These are phyloP conservation scores for Colaptes auratus DNA, from an alignment of 2,113 vertebrate species.

Conservation along the genomic window DNA sequence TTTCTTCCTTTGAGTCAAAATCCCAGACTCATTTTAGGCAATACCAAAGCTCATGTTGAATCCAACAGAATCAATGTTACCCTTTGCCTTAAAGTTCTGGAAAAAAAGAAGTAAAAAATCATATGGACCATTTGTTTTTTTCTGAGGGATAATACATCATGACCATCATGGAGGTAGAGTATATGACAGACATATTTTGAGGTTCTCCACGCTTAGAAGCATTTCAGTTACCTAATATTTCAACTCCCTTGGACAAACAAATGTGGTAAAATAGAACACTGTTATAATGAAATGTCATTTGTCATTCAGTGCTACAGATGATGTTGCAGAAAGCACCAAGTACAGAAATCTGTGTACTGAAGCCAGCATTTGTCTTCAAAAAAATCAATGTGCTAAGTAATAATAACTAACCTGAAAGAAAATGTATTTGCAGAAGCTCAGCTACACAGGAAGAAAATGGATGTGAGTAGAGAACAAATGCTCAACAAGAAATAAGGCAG, in stretches of 20 bases:
- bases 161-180: constrained; percentile 4
- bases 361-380: constrained; percentile 37
- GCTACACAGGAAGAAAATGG: background rate
- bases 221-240: constrained; percentile 49
- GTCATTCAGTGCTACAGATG: constrained; percentile 1
- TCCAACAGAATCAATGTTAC: background rate
- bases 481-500: background rate
- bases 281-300: background rate
- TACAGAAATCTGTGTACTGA: constrained; percentile 6
- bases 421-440: constrained; percentile 28
- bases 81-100: background rate
- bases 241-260: constrained; percentile 13
- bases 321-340: background rate
- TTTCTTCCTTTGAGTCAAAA: background rate
- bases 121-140: background rate
- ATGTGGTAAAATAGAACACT: constrained; percentile 16
- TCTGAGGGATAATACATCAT: constrained; percentile 1
- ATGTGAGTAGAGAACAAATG: background rate
- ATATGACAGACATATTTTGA: constrained; percentile 21
- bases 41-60: background rate
- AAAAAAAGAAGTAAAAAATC: constrained; percentile 6
- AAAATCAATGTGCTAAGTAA: constrained; percentile 44
- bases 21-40: background rate
- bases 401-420: constrained; percentile 57
- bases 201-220: background rate